Evolutionary conservation across 2,113 vertebrate species (phyloP), one percentile per base, ranked within the genome.

Genomic region (Pteruthius melanotis): DNA sequence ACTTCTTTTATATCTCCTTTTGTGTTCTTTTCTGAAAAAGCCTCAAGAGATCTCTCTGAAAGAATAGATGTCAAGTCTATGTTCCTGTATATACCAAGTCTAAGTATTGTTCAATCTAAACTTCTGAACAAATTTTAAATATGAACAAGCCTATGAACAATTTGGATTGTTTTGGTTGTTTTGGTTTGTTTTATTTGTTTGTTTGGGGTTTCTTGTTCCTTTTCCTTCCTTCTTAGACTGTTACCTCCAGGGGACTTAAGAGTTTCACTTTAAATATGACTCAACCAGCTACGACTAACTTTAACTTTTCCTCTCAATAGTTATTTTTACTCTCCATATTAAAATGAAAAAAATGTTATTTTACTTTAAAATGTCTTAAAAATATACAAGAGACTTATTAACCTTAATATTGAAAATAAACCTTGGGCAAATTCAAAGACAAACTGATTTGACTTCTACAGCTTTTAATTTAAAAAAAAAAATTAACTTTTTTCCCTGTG

Each of bases 401-500:
- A 68, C 20, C 16, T 37, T 49, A 83, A 71, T 52, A 45, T 33
- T 54, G 26, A 71, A 83, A 88, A 75, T 19, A 68, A 82, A 52
- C 24, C 17, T 40, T 42, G 22, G 40, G 44, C 15, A 72, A 74
- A 84, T 74, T 50, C 50, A 47, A 84, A 61, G 68, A 76, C 22
- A 59, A 83, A 40, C 13, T 40, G 40, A 59, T 8, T 13, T 57
- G 26, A 79, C 15, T 91, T 18, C 52, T 71, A 54, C 8, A 65
- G 13, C 12, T 74, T 28, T 80, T 18, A 77, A 26, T 42, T 1
- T 9, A 42, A 44, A n/a, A 30, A 15, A 17, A 18, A 42, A 20
- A 11, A 15, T 5, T 5, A 20, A 45, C 6, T 6, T 45, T 44
- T 40, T 42, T 8, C 33, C 22, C 5, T 2, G 4, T 3, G 3